These are phyloP conservation scores for Resseliella maxima DNA, from an alignment of 2,888 invertebrate genomes.

Conservation along the genomic window DNA sequence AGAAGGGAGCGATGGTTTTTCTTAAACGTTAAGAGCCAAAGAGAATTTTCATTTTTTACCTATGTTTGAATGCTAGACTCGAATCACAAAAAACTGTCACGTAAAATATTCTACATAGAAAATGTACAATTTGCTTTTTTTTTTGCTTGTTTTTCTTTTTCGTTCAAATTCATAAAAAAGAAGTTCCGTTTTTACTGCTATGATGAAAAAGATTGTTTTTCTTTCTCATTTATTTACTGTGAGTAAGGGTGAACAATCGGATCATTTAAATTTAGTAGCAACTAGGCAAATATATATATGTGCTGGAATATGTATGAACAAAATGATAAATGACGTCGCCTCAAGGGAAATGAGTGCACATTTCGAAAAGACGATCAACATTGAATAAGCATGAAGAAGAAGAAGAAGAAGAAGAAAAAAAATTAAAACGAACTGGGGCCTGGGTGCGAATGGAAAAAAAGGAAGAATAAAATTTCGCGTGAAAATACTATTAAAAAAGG, in stretches of 20 bases:
- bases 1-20: not conserved
- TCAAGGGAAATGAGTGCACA: constrained; percentile 55
- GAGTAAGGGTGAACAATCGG: constrained; percentile 54
- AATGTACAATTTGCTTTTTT: constrained; percentile 51
- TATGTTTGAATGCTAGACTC: not conserved
- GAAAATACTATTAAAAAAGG: constrained; percentile 41
- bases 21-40: not conserved
- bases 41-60: constrained; percentile 26
- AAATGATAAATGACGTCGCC: constrained; percentile 58
- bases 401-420: not conserved
- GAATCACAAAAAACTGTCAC: constrained; percentile 56
- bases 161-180: not conserved
- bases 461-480: constrained; percentile 57
- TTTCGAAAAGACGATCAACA: constrained; percentile 42
- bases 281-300: constrained; percentile 45
- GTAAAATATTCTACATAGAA: constrained; percentile 53
- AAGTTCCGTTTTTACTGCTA: not conserved
- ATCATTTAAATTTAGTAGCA: constrained; percentile 56
- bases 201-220: not conserved
- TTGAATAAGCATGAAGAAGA: not conserved
- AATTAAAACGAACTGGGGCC: not conserved
- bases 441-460: constrained; percentile 54
- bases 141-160: not conserved
- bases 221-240: constrained; percentile 6
- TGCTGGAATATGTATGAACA: constrained; percentile 44